Evolutionary conservation across 2,888 invertebrate species (phyloP), one percentile per base, ranked within the genome.

Genomic region (Mesorhabditis belari): DNA sequence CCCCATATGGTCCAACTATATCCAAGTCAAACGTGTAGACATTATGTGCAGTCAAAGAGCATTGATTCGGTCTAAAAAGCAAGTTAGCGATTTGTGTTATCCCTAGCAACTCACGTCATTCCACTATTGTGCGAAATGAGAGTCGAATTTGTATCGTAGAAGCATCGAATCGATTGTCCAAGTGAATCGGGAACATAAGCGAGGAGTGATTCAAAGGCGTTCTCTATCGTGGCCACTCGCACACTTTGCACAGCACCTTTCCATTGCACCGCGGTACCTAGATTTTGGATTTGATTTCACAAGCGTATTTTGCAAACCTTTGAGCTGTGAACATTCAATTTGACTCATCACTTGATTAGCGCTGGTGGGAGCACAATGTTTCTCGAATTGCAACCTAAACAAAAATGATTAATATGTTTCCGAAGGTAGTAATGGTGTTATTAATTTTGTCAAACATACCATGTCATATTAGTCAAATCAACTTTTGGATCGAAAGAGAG

Each of bases 1-100:
- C 76, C 0, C 77, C 77, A 60, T 71, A 77, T 17, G 77, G 79
- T 6, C 79, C 79, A 29, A 68, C 59, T 12, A 80, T 69, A 52
- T 74, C 69, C 4, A 78, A 23, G 55, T 78, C 77, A 55, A 76
- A 76, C 5, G 75, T 70, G 64, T 77, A 77, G 6, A 71, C 60
- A 54, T 76, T 76, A 61, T 76, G 71, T n/a, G 58, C 65, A 5
- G 72, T 65, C 52, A 76, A 56, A 19, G 67, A 67, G 60, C 76
- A 76, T 50, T 70, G 66, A 51, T 75, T 75, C 21, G 65, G 60
- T n/a, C 66, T 62, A n/a, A 62, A 58, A 44, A 29, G 21, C 17
- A 24, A 19, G 44, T 9, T 35, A 17, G n/a, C 1, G n/a, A 35
- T n/a, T n/a, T n/a, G n/a, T n/a, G n/a, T n/a, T n/a, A n/a, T n/a